Percentiles rank a stretch among this genome's conserved stretches.
Conservation (phyloP, 2,113 vertebrate species). For the Vidua chalybeata region DNA sequence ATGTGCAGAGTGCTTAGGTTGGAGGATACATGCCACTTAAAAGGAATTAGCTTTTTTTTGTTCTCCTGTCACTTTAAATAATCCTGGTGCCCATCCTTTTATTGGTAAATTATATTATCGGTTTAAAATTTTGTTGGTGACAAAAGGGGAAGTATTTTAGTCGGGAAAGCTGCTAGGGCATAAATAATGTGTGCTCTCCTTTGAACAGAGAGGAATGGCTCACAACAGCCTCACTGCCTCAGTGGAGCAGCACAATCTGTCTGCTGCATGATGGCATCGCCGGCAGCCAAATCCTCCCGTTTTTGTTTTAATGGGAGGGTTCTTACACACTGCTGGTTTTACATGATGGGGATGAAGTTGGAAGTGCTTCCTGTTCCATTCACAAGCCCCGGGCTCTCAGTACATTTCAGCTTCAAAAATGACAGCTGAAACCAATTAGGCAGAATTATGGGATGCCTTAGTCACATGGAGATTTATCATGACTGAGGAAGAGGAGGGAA, state of each 20-base stretch:
- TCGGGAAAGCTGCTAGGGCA: slow-evolving; percentile 50
- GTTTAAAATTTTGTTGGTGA: slow-evolving; percentile 54
- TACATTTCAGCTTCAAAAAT: slow-evolving; percentile 69
- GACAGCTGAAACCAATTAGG: slow-evolving; percentile 77
- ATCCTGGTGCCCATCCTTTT: not conserved
- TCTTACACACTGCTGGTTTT: slow-evolving; percentile 73
- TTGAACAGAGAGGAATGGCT: slow-evolving; percentile 60
- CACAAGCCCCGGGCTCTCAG: slow-evolving; percentile 66
- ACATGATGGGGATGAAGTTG: slow-evolving; percentile 72
- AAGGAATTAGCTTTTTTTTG: slow-evolving; percentile 15
- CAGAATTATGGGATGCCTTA: slow-evolving; percentile 64
- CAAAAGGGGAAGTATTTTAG: slow-evolving; percentile 50
- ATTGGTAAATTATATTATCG: slow-evolving; percentile 29
- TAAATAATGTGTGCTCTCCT: slow-evolving; percentile 50
- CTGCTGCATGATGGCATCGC: slow-evolving; percentile 59
- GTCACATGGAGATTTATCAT: slow-evolving; percentile 65
- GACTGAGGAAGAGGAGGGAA: slow-evolving; percentile 21
- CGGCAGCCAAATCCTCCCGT: slow-evolving; percentile 64
- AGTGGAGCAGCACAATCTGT: slow-evolving; percentile 64
- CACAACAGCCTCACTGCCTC: slow-evolving; percentile 22
- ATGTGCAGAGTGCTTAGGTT: not conserved
- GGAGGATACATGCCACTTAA: not conserved
- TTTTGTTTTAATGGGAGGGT: slow-evolving; percentile 72
- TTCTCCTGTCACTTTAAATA: slow-evolving; percentile 28
- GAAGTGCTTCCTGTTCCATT: slow-evolving; percentile 72